phyloP scores from a whole-genome alignment of 2,113 vertebrate species.

The Phalacrocorax carbo region DNA sequence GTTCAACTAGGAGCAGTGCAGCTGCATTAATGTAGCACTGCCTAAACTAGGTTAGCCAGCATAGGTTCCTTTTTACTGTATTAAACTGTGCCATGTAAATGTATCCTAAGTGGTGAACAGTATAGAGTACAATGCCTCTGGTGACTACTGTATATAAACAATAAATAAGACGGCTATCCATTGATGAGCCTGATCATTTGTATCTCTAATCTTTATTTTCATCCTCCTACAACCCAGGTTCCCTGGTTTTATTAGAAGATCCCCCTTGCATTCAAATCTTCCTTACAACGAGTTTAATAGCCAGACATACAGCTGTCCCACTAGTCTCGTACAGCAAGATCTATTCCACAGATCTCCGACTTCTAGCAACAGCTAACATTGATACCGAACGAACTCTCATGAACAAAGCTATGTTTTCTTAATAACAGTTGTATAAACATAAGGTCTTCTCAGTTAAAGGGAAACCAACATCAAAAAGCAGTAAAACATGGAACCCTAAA shows the following conservation, averaged over 20 bases:
- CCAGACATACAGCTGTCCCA: conserved; percentile 31
- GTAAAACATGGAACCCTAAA: conserved; percentile 86
- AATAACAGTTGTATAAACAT: conserved; percentile 92
- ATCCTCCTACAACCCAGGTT: background rate
- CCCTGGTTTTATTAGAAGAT: background rate
- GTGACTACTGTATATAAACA: background rate
- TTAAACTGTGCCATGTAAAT: background rate
- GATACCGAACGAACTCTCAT: conserved; percentile 72
- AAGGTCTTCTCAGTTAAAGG: conserved; percentile 85
- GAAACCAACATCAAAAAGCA: conserved; percentile 90
- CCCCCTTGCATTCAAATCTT: conserved; percentile 5
- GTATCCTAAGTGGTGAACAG: background rate
- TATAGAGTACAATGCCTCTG: background rate
- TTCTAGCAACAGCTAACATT: conserved; percentile 66
- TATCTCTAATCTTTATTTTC: background rate
- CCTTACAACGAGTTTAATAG: background rate
- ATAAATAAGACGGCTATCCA: background rate
- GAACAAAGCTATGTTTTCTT: conserved; percentile 81
- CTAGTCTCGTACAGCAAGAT: conserved; percentile 11
- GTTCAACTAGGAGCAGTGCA: background rate
- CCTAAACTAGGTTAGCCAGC: background rate
- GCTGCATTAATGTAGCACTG: background rate
- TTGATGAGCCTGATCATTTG: background rate
- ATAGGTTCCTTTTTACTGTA: background rate
- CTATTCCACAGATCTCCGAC: conserved; percentile 54